These are phyloP conservation scores for Cryptoblepharus egeriae DNA, from an alignment of 2,797 vertebrate species.

Conservation along the genomic window DNA sequence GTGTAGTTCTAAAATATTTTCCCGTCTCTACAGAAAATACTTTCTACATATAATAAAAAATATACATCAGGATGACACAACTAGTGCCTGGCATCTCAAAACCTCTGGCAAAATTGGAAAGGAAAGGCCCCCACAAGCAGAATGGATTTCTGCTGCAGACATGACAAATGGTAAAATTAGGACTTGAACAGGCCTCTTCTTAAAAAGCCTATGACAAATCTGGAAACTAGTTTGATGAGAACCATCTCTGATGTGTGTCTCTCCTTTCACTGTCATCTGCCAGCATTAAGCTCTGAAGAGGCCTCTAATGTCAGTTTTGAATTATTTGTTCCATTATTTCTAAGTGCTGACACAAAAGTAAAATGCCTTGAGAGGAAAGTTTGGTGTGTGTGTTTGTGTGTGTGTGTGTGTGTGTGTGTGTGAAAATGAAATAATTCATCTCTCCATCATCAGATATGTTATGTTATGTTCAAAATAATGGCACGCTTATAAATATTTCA, in stretches of 20 bases:
- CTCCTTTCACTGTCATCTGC: conserved; percentile 54
- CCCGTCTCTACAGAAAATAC: not conserved
- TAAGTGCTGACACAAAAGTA: conserved; percentile 66
- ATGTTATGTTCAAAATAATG: not conserved
- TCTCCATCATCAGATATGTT: not conserved
- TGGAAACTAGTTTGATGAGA: conserved; percentile 69
- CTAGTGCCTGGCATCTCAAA: conserved; percentile 60
- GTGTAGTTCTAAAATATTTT: not conserved
- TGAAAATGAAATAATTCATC: conserved; percentile 50
- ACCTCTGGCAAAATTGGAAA: conserved; percentile 31
- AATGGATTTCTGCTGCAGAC: conserved; percentile 49
- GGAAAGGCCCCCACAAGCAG: conserved; percentile 49
- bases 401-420: conserved; percentile 45
- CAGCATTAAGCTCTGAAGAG: conserved; percentile 66
- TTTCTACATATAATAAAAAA: not conserved
- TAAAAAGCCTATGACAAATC: conserved; percentile 59
- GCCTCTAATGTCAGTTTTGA: conserved; percentile 66
- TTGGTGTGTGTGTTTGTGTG: conserved; percentile 31
- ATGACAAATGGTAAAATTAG: conserved; percentile 51
- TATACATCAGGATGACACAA: not conserved
- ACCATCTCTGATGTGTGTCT: conserved; percentile 57
- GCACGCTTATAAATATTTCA: not conserved
- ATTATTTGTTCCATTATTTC: conserved; percentile 66
- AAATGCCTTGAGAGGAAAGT: conserved; percentile 40
- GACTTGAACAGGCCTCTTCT: conserved; percentile 63